These are phyloP conservation scores for Eremobia ochroleuca DNA, from an alignment of 2,888 invertebrate species.

Conservation along the genomic window DNA sequence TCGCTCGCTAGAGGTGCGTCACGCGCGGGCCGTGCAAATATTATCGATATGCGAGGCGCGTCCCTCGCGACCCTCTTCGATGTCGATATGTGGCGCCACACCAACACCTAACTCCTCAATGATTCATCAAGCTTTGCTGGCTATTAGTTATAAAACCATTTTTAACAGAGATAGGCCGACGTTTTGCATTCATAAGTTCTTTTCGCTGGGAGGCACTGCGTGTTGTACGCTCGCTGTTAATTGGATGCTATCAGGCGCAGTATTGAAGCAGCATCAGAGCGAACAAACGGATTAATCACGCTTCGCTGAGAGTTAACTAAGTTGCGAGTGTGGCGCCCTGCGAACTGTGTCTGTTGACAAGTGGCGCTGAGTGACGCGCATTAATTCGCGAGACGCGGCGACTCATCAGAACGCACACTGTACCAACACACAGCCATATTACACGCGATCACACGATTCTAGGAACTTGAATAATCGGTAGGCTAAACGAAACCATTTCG, in stretches of 20 bases:
- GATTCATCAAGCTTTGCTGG: constrained; percentile 43
- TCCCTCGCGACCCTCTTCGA: constrained; percentile 24
- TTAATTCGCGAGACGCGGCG: not conserved
- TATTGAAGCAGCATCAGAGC: constrained; percentile 23
- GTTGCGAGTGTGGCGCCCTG: constrained; percentile 12
- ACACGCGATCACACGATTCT: not conserved
- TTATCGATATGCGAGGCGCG: constrained; percentile 32
- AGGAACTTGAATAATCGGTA: not conserved
- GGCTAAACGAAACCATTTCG: not conserved
- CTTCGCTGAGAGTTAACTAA: constrained; percentile 31
- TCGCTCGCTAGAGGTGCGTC: constrained; percentile 27
- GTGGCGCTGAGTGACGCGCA: not conserved
- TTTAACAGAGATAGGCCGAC: constrained; percentile 11
- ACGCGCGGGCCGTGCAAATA: not conserved
- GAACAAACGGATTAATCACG: constrained; percentile 57
- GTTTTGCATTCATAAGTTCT: not conserved
- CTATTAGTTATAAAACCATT: constrained; percentile 29
- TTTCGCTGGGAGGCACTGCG: not conserved
- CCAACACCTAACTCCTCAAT: constrained; percentile 43
- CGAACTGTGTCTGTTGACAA: not conserved
- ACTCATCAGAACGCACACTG: not conserved
- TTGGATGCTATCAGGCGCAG: constrained; percentile 9
- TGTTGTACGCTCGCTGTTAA: not conserved
- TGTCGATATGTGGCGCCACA: constrained; percentile 37
- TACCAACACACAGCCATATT: not conserved